Evolutionary conservation across 2,888 invertebrate genomes (phyloP).

Genomic region (Epiperipatus broadwayi): DNA sequence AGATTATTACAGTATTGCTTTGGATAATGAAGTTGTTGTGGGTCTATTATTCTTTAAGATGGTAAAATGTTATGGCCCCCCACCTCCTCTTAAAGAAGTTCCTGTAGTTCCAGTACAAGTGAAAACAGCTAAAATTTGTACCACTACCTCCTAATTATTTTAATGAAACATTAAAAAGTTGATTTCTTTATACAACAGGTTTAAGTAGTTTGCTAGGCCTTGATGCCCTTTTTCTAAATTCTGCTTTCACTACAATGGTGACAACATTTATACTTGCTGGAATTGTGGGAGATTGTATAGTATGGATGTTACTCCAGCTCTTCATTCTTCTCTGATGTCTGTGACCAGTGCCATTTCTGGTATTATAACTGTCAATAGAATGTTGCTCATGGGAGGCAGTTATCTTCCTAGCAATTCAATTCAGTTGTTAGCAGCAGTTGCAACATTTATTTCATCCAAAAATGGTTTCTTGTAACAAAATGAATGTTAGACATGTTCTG

Average conservation of each 20-base stretch:
- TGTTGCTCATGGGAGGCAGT: slow-evolving; percentile 65
- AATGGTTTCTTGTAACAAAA: slow-evolving; percentile 77
- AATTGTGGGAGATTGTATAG: slow-evolving; percentile 51
- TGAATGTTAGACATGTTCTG: slow-evolving; percentile 84
- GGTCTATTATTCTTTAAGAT: slow-evolving; percentile 53
- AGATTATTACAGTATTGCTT: slow-evolving; percentile 52
- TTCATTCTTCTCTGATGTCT: slow-evolving; percentile 77
- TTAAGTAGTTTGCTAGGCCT: no score
- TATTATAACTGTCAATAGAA: slow-evolving; percentile 73
- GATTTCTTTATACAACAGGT: slow-evolving; percentile 48
- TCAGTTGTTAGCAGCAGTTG: slow-evolving; percentile 53
- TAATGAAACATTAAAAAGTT: slow-evolving; percentile 44
- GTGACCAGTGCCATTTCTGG: slow-evolving; percentile 81
- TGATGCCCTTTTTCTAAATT: slow-evolving; percentile 29
- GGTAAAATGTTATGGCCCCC: slow-evolving; percentile 60
- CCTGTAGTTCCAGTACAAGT: slow-evolving; percentile 33
- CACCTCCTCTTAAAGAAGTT: slow-evolving; percentile 42
- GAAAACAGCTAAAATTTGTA: slow-evolving; percentile 26
- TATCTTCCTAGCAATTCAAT: slow-evolving; percentile 47
- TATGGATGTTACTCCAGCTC: slow-evolving; percentile 74
- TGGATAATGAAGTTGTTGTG: slow-evolving; percentile 70
- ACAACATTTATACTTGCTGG: slow-evolving; percentile 33
- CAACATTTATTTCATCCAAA: slow-evolving; percentile 67
- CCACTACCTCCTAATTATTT: slow-evolving; percentile 42
- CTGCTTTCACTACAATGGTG: slow-evolving; percentile 32